Conservation (phyloP, 2,797 vertebrate species). For the Argentina silus region DNA sequence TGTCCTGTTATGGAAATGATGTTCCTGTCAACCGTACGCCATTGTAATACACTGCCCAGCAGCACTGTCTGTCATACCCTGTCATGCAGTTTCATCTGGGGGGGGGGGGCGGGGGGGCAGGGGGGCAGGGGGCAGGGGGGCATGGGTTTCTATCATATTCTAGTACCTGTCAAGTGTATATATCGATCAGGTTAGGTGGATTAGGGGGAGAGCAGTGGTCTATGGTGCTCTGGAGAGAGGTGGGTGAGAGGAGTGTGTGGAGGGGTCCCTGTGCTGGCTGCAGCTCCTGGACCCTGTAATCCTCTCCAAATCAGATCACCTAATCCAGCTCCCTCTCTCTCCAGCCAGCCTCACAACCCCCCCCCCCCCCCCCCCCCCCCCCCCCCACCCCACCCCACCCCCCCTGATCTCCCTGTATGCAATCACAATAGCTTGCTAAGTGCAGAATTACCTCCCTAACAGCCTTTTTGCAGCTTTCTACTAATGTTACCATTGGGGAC, state of each 20-base stretch:
- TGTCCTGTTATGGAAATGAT: background rate
- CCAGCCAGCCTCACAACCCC: background rate
- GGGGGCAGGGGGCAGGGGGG: constrained; percentile 22
- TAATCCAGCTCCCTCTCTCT: constrained; percentile 42
- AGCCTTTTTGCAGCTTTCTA: constrained; percentile 76
- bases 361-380: background rate
- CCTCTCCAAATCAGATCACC: constrained; percentile 27
- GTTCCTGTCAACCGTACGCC: background rate
- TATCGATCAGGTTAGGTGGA: constrained; percentile 71
- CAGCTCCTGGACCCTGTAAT: constrained; percentile 21
- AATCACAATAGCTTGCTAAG: constrained; percentile 21
- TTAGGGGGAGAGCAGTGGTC: constrained; percentile 53
- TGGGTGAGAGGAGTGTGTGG: background rate
- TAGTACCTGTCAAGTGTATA: constrained; percentile 69
- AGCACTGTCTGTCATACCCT: background rate
- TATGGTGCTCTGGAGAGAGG: constrained; percentile 40
- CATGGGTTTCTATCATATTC: constrained; percentile 62
- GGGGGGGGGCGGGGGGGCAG: too few species aligned
- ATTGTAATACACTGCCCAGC: background rate
- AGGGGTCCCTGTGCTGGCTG: constrained; percentile 25
- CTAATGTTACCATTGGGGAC: constrained; percentile 76
- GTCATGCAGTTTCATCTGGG: background rate
- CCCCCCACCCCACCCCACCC: too few species aligned
- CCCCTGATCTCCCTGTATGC: background rate
- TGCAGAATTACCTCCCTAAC: constrained; percentile 63